These are phyloP conservation scores for Isaurus tuberculatus DNA, from an alignment of 92 coral and sea anemone species.

Conservation along the genomic window DNA sequence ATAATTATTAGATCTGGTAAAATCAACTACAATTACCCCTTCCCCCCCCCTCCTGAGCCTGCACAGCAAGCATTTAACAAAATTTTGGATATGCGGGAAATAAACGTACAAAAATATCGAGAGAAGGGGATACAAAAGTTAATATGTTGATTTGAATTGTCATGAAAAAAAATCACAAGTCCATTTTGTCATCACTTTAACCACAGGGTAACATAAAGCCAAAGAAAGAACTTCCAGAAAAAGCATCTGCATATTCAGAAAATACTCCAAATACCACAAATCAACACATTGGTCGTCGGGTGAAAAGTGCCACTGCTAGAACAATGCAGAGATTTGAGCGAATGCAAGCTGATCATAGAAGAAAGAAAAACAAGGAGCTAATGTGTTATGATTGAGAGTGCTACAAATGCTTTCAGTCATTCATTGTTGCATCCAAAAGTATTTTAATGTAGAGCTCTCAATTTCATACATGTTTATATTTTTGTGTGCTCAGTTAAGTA, in stretches of 20 bases:
- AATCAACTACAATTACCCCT: too few relatives aligned
- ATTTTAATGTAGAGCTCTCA: neutral
- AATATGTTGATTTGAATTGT: too few relatives aligned
- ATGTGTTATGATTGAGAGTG: constrained; percentile 44
- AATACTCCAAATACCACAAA: constrained; percentile 93
- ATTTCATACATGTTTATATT: neutral
- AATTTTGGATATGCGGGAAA: too few relatives aligned
- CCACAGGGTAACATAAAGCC: constrained; percentile 85
- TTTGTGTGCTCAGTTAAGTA: neutral
- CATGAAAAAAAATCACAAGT: too few relatives aligned
- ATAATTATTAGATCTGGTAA: too few relatives aligned
- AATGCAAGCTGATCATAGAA: constrained; percentile 74
- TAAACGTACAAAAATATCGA: too few relatives aligned
- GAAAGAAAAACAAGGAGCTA: constrained; percentile 64
- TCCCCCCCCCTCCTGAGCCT: too few relatives aligned
- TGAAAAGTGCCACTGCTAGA: constrained; percentile 84
- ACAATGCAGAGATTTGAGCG: constrained; percentile 90
- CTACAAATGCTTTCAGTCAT: neutral
- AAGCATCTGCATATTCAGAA: constrained; percentile 71
- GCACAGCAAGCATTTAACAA: too few relatives aligned
- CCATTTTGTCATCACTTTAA: neutral
- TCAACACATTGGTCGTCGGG: constrained; percentile 89
- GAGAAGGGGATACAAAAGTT: too few relatives aligned
- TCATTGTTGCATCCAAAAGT: neutral
- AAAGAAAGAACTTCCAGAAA: constrained; percentile 78